These are phyloP conservation scores for Lanius ludovicianus DNA, from an alignment of 2,113 vertebrate genomes.

Conservation along the genomic window DNA sequence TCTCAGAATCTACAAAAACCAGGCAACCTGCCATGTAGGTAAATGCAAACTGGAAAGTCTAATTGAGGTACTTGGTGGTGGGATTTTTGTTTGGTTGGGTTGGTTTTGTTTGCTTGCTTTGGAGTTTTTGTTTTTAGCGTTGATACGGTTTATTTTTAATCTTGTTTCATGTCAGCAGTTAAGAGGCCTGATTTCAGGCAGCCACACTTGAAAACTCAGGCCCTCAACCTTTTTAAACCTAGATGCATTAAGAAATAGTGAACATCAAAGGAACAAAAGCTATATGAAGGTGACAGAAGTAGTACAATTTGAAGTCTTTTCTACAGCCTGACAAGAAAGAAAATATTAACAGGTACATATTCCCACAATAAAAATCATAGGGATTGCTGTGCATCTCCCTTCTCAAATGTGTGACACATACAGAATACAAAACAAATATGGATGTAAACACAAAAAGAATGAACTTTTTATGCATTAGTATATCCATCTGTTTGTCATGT, in stretches of 20 bases:
- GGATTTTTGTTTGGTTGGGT: not conserved
- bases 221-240: not conserved
- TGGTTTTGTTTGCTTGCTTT: not conserved
- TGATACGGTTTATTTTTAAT: not conserved
- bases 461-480: not conserved
- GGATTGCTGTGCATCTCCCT: not conserved
- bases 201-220: not conserved
- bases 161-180: not conserved
- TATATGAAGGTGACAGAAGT: not conserved
- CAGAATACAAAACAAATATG: not conserved
- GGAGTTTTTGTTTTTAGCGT: not conserved
- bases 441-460: not conserved
- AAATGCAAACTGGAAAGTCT: not conserved
- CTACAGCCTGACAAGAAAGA: not conserved
- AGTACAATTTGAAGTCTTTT: not conserved
- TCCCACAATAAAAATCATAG: not conserved
- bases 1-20: not conserved
- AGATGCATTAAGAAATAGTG: not conserved
- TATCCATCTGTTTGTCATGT: not conserved
- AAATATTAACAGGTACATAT: not conserved
- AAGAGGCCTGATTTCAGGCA: not conserved
- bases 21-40: rapidly evolving
- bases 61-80: not conserved
- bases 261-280: not conserved
- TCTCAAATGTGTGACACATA: not conserved